Evolutionary conservation across 1,140 invertebrate genomes (phyloP), one percentile per base, ranked within the genome.

Genomic region (Gryllus bimaculatus): DNA sequence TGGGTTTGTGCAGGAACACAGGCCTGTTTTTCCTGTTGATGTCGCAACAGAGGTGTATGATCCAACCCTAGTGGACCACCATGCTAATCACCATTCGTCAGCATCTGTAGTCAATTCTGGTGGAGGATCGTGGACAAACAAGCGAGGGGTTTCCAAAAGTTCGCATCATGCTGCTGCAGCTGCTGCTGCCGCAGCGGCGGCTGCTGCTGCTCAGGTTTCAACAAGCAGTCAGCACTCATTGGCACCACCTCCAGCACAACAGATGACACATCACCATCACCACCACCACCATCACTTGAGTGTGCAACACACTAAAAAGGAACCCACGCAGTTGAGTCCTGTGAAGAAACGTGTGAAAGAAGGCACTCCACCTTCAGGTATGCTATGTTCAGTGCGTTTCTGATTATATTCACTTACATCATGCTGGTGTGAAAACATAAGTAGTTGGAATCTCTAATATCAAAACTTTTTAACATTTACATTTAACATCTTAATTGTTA

Each of bases 331-430:
- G 83, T 87, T 98, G 80, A 98, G 95, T 83, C 97, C 97, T 0
- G 96, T 98, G 6, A 99, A 99, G 87, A 99, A 99, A 86, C 89
- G 97, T n/a, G 96, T 98, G 8, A 98, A 98, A 85, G 97, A 98
- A 84, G 96, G 94, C 82, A 97, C 96, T 26, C 96, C 96, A 48
- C 96, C 96, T 0, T 91, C 84, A 73, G 86, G 87, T 83, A 84
- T 84, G 78, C 18, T 83, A 13, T 66, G 10, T 66, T 66, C 54
- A 39, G 26, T 39, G 26, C 26, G 1, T 39, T 39, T 39, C 26
- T 39, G 26, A 39, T 39, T 39, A 39, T 39, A 39, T 39, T 39
- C 26, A 39, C 26, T 5, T 39, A 39, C 26, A 39, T 39, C 26
- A 39, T 39, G 26, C 1, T 39, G 1, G 26, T 39, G 26, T 39